Base-by-base conservation (phyloP, 30 jellyfish, hydroid and myxozoan species). In the Chrysaora quinquecirrha region DNA sequence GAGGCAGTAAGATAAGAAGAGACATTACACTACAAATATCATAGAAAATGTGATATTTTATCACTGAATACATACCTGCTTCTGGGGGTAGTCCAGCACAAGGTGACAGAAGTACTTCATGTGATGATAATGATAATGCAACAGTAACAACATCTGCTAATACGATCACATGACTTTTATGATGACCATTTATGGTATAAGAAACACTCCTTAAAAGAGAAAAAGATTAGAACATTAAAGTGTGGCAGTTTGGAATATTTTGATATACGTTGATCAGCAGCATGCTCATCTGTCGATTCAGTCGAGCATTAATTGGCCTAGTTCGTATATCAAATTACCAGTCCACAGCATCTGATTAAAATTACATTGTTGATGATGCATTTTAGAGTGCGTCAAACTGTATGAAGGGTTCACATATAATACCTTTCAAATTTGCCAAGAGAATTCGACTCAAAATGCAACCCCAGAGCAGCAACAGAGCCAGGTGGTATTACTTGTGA, bases 81-180 rank as follows among this genome's bases (percentile, higher is more conserved):
- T 94, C 99, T 3, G 95, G 90, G 18, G 99, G 99, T 73, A 83
- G 23, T 32, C 95, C 99, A 58, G 93, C 88, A 6, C 91, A n/a
- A 2, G 97, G 94, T 21, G 63, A 49, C 14, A 94, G 82, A 3
- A 73, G 30, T 33, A 87, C 46, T 11, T 72, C 74, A 23, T 72
- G 54, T 6, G 94, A 1, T 19, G 99, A 87, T 22, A 94, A 71
- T 54, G 84, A 31, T 71, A 94, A 79, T 20, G 89, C 88, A 22
- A 94, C 94, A 4, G 83, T 76, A 21, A 94, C 95, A 32, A 94
- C 94, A 1, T 94, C 83, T 3, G 99, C 99, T 14, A 24, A 43
- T 25, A 87, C 78, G 21, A 87, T 54, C 34, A 94, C 83, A 66
- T 94, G 99, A 22, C 90, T 58, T 56, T 76, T 67, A 46, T 94